Evolutionary conservation across 2,113 vertebrate species (phyloP), one percentile per base, ranked within the genome.

Genomic region (Megaceryle maxima): DNA sequence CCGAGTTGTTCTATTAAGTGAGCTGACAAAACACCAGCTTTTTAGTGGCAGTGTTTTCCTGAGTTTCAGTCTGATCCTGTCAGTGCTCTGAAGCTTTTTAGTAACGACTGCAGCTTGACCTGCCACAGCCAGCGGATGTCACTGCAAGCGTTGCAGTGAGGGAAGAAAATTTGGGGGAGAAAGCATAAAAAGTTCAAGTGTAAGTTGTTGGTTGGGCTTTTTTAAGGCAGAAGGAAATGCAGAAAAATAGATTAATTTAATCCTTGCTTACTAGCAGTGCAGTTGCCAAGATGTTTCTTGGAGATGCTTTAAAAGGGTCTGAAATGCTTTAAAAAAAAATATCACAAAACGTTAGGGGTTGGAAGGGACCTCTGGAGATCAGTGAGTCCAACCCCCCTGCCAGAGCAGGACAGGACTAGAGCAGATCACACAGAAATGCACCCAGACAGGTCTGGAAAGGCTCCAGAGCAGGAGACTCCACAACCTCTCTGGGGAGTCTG

Each of bases 81-180:
- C 46, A 22, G 29, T 2, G 28, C 3, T 0, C 46, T 31, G 60
- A 41, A 66, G 62, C 10, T 5, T 69, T 75, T 68, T 22, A 25
- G 4, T 39, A 21, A 22, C 7, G 43, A 11, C 35, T 50, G 81
- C 11, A 73, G 37, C n/a, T 60, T 8, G 5, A 12, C 81, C 46
- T 44, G 44, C 46, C 17, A 8, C 26, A 55, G 51, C 94, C 98
- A 96, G 85, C 26, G 50, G 95, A 95, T 94, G 94, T 91, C 85
- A 43, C 95, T 92, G 93, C 91, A 83, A 53, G 39, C 86, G 72
- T 63, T 87, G 50, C 18, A 44, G 89, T 67, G 83, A 87, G 48
- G 53, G 50, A 55, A 77, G 60, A 74, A 43, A 6, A 5, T 63
- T 88, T 14, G 14, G 41, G 60, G 25, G 21, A 69, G 57, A 43